Conservation (phyloP, 2,113 vertebrate species). For the Chascanopsetta lugubris region DNA sequence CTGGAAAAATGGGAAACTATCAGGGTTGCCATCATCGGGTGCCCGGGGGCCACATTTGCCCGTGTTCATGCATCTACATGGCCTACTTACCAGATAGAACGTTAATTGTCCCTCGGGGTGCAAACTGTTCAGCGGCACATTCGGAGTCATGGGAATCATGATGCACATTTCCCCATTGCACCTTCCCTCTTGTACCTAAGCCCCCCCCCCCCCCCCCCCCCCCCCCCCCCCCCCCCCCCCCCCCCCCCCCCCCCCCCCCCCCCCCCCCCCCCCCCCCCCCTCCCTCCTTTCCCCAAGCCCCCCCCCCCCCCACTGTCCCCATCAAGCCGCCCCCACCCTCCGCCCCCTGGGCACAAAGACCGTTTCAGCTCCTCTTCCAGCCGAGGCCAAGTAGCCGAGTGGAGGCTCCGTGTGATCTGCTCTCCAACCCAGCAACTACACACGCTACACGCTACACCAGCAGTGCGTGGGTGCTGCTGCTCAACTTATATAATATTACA, state of each 20-base stretch:
- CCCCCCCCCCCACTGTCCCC: conserved; percentile 16
- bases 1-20: conserved; percentile 29
- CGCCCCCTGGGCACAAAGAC: conserved; percentile 47
- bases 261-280: conserved; percentile 28
- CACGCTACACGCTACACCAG: conserved; percentile 20
- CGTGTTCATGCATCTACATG: conserved; percentile 43
- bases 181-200: conserved; percentile 26
- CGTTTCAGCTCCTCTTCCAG: conserved; percentile 55
- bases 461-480: conserved; percentile 59
- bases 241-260: conserved; percentile 41
- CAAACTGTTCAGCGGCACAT: conserved; percentile 61
- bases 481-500: conserved; percentile 62
- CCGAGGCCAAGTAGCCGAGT: conserved; percentile 53
- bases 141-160: conserved; percentile 63
- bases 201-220: conserved; percentile 15
- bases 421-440: conserved; percentile 24
- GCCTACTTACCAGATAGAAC: conserved; percentile 63
- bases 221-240: conserved; percentile 20
- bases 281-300: conserved; percentile 28
- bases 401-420: conserved; percentile 51
- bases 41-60: conserved; percentile 40
- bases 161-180: conserved; percentile 44
- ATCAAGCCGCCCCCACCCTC: conserved; percentile 27
- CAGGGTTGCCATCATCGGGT: conserved; percentile 34
- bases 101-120: conserved; percentile 54